phyloP scores from a whole-genome alignment of 2,888 invertebrate species.

The Leucophora obtusa region DNA sequence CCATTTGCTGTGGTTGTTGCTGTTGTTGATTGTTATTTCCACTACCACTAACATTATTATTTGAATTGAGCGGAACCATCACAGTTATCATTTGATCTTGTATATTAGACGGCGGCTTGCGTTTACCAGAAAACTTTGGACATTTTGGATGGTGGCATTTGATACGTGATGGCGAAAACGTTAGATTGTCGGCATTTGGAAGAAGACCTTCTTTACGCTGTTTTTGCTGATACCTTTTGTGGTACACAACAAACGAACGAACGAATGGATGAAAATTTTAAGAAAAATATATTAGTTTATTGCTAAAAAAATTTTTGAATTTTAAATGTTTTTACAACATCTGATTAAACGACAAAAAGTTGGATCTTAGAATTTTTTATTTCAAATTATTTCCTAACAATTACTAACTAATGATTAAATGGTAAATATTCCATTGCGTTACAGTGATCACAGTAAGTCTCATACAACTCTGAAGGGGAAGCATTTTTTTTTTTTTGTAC shows the following conservation, averaged over 20 bases:
- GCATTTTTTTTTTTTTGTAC: too few species aligned
- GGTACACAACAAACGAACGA: neutral
- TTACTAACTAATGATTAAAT: constrained; percentile 27
- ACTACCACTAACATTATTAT: constrained; percentile 73
- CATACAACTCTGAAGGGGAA: neutral
- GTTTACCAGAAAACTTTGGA: constrained; percentile 75
- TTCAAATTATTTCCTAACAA: neutral
- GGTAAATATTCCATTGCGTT: neutral
- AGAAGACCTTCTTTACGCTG: constrained; percentile 78
- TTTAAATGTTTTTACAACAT: constrained; percentile 27
- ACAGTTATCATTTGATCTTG: constrained; percentile 79
- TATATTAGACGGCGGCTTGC: constrained; percentile 77
- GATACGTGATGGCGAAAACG: constrained; percentile 78
- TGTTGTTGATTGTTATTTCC: constrained; percentile 65
- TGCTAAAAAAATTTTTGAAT: constrained; percentile 10
- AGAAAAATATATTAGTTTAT: constrained; percentile 1
- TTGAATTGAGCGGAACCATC: constrained; percentile 78
- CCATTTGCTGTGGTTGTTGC: constrained; percentile 59
- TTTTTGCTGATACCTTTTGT: constrained; percentile 76
- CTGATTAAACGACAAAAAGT: constrained; percentile 44
- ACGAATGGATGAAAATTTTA: constrained; percentile 8
- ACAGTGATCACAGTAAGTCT: neutral
- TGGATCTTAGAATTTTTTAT: constrained; percentile 23
- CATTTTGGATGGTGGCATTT: constrained; percentile 79
- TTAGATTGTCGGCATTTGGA: constrained; percentile 78